Evolutionary conservation across 2,888 invertebrate genomes (phyloP).

Genomic region (Melipona beecheii): DNA sequence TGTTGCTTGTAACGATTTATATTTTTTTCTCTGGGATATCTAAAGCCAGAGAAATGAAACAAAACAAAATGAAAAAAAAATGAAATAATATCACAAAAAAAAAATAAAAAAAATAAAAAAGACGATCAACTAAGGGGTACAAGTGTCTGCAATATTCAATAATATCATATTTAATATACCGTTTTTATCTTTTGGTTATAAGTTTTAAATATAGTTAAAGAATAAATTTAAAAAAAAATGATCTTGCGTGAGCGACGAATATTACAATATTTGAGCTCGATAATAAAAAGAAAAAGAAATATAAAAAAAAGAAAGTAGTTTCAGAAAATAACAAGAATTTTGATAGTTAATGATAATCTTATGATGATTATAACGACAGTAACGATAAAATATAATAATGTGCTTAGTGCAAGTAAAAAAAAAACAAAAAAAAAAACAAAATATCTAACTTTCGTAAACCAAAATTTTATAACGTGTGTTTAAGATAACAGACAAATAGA

Average conservation of each 20-base stretch:
- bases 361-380: slow-evolving; percentile 55
- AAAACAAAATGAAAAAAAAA: slow-evolving; percentile 13
- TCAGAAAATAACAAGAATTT: slow-evolving; percentile 58
- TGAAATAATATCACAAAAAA: slow-evolving; percentile 18
- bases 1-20: slow-evolving; percentile 49
- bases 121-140: slow-evolving; percentile 56
- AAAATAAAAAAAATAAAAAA: slow-evolving; percentile 29
- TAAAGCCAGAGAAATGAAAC: slow-evolving; percentile 23
- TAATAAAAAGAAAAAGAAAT: slow-evolving; percentile 42
- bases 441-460: slow-evolving; percentile 54
- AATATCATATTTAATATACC: slow-evolving; percentile 64
- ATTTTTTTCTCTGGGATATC: slow-evolving; percentile 44
- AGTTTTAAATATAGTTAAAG: slow-evolving; percentile 48
- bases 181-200: slow-evolving; percentile 59
- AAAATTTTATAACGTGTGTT: slow-evolving; percentile 65
- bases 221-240: slow-evolving; percentile 15
- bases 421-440: slow-evolving; percentile 18
- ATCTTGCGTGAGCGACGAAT: slow-evolving; percentile 44
- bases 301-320: slow-evolving; percentile 37
- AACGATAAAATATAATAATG: slow-evolving; percentile 55
- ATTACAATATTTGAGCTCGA: slow-evolving; percentile 51
- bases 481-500: slow-evolving; percentile 23
- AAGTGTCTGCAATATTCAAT: slow-evolving; percentile 64
- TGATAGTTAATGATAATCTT: slow-evolving; percentile 62
- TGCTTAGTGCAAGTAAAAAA: slow-evolving; percentile 56